Evolutionary conservation across 2,797 vertebrate species (phyloP).

Genomic region (Ispidina picta): DNA sequence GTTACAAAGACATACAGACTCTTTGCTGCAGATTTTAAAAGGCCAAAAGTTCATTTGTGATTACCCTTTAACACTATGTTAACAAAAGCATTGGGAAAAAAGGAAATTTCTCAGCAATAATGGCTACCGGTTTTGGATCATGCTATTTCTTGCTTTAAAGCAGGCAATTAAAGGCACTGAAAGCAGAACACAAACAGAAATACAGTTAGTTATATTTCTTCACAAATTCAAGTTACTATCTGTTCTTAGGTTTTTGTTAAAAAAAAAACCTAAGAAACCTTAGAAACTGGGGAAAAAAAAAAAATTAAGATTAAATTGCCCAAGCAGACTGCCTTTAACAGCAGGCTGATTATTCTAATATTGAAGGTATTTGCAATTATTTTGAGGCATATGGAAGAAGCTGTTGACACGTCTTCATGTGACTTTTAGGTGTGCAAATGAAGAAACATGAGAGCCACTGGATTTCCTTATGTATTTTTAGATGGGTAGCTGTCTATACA

Average conservation of each 20-base stretch:
- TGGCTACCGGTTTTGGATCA: not conserved
- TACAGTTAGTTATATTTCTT: not conserved
- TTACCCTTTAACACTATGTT: not conserved
- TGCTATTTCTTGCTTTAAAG: not conserved
- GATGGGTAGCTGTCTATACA: not conserved
- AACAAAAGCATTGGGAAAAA: not conserved
- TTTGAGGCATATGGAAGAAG: not conserved
- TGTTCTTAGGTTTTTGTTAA: not conserved
- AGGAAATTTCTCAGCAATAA: constrained; percentile 34
- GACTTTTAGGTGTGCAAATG: not conserved
- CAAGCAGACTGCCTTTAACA: not conserved
- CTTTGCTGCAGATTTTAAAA: constrained; percentile 4
- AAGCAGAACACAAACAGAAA: not conserved
- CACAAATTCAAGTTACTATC: not conserved
- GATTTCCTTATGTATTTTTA: not conserved
- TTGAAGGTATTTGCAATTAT: not conserved
- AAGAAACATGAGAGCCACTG: not conserved
- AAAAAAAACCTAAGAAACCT: not conserved
- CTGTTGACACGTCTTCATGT: not conserved
- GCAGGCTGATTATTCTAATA: not conserved
- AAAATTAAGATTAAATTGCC: not conserved
- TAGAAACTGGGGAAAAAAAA: not conserved
- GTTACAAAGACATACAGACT: not conserved
- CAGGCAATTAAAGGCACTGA: not conserved
- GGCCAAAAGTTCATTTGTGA: not conserved